Conservation (phyloP, 2,113 vertebrate genomes). For the Tupaia tana region DNA sequence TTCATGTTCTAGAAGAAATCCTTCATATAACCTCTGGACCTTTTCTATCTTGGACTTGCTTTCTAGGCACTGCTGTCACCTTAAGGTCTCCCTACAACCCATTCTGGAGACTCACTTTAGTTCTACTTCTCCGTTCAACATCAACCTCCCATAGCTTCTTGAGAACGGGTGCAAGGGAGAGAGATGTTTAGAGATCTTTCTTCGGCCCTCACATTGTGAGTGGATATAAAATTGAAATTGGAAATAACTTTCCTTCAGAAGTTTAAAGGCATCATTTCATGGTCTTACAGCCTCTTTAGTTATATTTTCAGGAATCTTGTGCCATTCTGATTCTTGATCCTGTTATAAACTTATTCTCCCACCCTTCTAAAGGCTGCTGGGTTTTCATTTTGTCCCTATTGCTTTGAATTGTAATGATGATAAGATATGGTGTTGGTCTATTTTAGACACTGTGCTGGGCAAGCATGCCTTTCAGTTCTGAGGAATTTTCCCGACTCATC, state of each 20-base stretch:
- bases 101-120: background rate
- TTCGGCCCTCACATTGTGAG: background rate
- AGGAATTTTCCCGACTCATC: constrained; percentile 26
- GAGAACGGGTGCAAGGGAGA: background rate
- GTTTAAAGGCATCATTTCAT: background rate
- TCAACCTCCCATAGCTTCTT: background rate
- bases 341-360: background rate
- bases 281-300: background rate
- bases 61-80: background rate
- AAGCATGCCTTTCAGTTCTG: background rate
- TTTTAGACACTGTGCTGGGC: constrained; percentile 4
- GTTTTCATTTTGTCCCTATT: background rate
- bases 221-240: background rate
- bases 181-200: background rate
- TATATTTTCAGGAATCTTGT: constrained; percentile 3
- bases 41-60: background rate
- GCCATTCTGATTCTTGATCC: constrained; percentile 21
- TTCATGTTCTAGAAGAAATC: constrained; percentile 5
- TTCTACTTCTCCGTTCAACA: background rate
- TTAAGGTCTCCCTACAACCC: background rate
- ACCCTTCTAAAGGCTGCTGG: background rate
- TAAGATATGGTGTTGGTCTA: background rate
- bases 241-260: constrained; percentile 32
- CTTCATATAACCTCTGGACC: background rate
- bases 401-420: background rate